These are phyloP conservation scores for Hypsopygia costalis DNA, from an alignment of 2,888 invertebrate genomes.

Conservation along the genomic window DNA sequence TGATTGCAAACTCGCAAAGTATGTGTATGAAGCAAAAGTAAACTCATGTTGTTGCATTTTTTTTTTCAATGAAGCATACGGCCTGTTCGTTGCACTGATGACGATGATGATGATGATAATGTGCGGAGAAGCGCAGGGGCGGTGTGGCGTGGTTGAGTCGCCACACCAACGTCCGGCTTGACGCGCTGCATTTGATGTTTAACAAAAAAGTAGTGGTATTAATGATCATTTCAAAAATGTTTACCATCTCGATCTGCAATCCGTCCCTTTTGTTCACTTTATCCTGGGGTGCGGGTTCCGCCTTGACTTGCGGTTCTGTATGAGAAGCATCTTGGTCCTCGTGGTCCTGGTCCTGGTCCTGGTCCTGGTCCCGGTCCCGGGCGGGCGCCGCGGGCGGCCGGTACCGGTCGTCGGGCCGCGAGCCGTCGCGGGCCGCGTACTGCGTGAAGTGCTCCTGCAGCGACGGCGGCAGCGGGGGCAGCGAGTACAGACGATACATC, in stretches of 20 bases:
- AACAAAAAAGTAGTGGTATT: too few relatives aligned
- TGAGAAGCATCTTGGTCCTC: neutral
- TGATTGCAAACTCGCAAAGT: too few relatives aligned
- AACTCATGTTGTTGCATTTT: too few relatives aligned
- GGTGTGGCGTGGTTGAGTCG: too few relatives aligned
- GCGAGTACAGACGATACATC: slow-evolving; percentile 55
- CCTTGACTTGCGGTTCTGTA: neutral
- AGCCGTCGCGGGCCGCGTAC: slow-evolving; percentile 45
- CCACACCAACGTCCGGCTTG: too few relatives aligned
- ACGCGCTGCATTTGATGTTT: too few relatives aligned
- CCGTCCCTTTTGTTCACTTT: slow-evolving; percentile 21
- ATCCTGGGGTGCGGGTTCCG: neutral
- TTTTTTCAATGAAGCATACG: too few relatives aligned
- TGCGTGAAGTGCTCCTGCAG: slow-evolving; percentile 44
- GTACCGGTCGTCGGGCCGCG: slow-evolving; percentile 33
- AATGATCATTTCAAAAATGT: too few relatives aligned
- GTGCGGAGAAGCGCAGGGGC: too few relatives aligned
- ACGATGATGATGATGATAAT: too few relatives aligned
- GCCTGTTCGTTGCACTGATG: too few relatives aligned
- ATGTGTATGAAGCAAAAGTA: too few relatives aligned
- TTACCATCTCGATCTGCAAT: slow-evolving; percentile 7
- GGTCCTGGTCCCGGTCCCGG: slow-evolving; percentile 13
- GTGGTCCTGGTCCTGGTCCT: neutral
- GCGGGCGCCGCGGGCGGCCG: slow-evolving; percentile 19
- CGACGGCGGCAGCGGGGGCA: slow-evolving; percentile 49